These are phyloP conservation scores for Neofelis nebulosa DNA, from an alignment of 2,113 vertebrate genomes.

Conservation along the genomic window DNA sequence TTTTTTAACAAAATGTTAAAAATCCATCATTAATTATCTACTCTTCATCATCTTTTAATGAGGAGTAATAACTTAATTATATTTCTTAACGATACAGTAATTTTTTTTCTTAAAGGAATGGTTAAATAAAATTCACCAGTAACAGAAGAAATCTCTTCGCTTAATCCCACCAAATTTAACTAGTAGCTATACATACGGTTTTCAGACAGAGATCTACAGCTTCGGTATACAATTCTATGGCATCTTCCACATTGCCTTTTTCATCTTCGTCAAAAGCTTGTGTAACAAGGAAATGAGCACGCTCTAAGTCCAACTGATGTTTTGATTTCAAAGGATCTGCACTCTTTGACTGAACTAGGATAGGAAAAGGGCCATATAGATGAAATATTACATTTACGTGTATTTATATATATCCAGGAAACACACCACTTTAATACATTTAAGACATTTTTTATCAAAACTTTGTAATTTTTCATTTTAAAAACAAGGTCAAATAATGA, in stretches of 20 bases:
- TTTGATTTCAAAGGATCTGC: constrained; percentile 95
- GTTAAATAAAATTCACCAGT: constrained; percentile 66
- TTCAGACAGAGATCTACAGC: constrained; percentile 97
- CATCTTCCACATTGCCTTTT: constrained; percentile 94
- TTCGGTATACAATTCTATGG: constrained; percentile 96
- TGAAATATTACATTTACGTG: background rate
- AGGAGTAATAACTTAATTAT: background rate
- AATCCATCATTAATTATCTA: background rate
- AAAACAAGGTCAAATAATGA: constrained; percentile 2
- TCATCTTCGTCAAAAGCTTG: constrained; percentile 99
- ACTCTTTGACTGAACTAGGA: constrained; percentile 92
- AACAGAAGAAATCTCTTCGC: constrained; percentile 80
- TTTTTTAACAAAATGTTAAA: constrained; percentile 36
- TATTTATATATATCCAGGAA: background rate
- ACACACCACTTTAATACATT: constrained; percentile 1
- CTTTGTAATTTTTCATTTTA: background rate
- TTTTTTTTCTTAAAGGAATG: constrained; percentile 76
- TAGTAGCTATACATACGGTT: constrained; percentile 89
- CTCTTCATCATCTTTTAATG: background rate
- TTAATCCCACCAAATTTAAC: constrained; percentile 82
- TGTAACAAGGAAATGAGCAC: constrained; percentile 96
- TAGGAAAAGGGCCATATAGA: background rate
- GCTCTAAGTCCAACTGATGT: constrained; percentile 96
- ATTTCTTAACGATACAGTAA: constrained; percentile 31
- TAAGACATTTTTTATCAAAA: constrained; percentile 43